phyloP scores from a whole-genome alignment of 2,888 invertebrate species.

The Eristalis tenax region DNA sequence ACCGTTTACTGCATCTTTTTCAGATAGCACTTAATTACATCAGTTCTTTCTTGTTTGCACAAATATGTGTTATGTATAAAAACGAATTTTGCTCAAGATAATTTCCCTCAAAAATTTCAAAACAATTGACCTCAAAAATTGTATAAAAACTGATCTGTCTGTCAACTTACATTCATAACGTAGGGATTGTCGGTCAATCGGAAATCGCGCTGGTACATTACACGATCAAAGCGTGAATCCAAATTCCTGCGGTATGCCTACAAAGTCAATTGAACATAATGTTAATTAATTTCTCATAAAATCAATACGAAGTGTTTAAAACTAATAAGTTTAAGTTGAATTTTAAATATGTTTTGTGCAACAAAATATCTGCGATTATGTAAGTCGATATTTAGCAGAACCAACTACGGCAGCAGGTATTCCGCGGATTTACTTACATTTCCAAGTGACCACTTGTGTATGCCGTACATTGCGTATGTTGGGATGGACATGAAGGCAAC shows the following conservation, averaged over 20 bases:
- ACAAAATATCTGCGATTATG: slow-evolving; percentile 76
- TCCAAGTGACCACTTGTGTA: slow-evolving; percentile 84
- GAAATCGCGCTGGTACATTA: slow-evolving; percentile 84
- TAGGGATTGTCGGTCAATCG: slow-evolving; percentile 85
- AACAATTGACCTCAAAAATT: background rate
- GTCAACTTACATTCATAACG: slow-evolving; percentile 82
- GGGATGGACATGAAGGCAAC: slow-evolving; percentile 84
- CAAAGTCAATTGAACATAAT: slow-evolving; percentile 43
- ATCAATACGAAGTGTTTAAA: background rate
- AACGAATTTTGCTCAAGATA: background rate
- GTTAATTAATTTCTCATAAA: background rate
- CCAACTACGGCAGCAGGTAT: slow-evolving; percentile 13
- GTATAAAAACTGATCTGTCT: slow-evolving; percentile 44
- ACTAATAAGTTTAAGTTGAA: slow-evolving; percentile 15
- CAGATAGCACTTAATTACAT: no score
- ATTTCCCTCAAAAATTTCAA: background rate
- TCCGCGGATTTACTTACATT: slow-evolving; percentile 83
- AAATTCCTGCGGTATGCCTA: slow-evolving; percentile 84
- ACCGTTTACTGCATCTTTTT: no score
- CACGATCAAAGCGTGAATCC: slow-evolving; percentile 82
- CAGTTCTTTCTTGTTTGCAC: background rate
- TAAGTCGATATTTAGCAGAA: slow-evolving; percentile 73
- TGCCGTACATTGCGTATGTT: slow-evolving; percentile 84
- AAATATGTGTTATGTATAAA: background rate
- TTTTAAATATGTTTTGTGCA: slow-evolving; percentile 36